phyloP scores from a whole-genome alignment of 2,888 invertebrate genomes.

The Synergus itoensis region DNA sequence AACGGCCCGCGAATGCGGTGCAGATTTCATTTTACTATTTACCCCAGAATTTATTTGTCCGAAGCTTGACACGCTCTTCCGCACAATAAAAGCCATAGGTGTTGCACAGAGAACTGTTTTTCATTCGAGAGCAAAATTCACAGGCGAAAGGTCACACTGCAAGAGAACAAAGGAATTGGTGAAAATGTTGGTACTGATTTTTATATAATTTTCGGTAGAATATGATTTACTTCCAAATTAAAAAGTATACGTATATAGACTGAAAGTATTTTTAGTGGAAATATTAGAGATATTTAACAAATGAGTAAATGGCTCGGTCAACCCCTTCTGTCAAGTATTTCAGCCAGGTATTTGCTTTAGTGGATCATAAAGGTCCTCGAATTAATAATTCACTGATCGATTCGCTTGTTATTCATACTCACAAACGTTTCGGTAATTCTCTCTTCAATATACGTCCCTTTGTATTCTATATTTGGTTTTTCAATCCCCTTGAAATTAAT shows the following conservation, averaged over 20 bases:
- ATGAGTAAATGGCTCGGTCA: not conserved
- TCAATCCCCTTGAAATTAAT: not conserved
- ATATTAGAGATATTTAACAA: not conserved
- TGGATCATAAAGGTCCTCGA: not conserved
- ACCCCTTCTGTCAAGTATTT: not conserved
- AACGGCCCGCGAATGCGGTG: conserved; percentile 63
- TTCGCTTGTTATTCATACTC: not conserved
- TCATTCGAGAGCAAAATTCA: conserved; percentile 1
- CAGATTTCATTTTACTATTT: conserved; percentile 72
- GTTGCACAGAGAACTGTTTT: conserved; percentile 5
- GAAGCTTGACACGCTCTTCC: conserved; percentile 9
- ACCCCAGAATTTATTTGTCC: conserved; percentile 66
- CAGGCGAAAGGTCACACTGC: not conserved
- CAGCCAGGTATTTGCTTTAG: not conserved
- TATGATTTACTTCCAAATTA: not conserved
- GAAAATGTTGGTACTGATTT: not conserved
- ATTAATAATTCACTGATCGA: conserved; percentile 3
- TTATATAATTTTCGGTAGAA: not conserved
- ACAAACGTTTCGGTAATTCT: not conserved
- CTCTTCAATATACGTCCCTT: not conserved
- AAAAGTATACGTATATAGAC: not conserved
- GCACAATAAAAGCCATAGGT: conserved; percentile 29
- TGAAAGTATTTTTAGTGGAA: not conserved
- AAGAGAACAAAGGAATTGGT: not conserved
- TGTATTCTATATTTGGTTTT: not conserved